Percentiles rank a stretch among this genome's conserved stretches.
Evolutionary conservation across 2,113 vertebrate genomes (phyloP).

Genomic region (Felis chaus): DNA sequence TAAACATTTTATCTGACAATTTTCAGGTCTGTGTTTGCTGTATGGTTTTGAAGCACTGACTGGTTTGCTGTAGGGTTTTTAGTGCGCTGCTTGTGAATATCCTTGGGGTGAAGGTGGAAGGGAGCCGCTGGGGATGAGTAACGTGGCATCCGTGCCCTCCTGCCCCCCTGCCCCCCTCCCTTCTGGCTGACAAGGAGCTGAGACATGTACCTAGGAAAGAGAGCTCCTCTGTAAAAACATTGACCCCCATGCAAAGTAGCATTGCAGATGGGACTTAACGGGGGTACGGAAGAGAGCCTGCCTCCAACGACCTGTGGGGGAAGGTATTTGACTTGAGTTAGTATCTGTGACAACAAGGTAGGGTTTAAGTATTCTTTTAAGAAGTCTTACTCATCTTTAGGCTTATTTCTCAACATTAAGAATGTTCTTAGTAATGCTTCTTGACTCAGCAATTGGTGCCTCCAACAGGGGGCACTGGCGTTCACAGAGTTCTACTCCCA

Average conservation of each 20-base stretch:
- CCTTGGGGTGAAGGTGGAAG: not conserved
- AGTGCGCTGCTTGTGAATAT: not conserved
- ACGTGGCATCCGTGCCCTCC: not conserved
- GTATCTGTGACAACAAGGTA: too few species aligned
- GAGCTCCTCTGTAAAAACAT: fast-evolving
- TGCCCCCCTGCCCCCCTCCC: not conserved
- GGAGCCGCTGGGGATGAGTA: not conserved
- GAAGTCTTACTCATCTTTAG: too few species aligned
- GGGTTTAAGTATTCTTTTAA: not conserved
- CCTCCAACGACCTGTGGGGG: not conserved
- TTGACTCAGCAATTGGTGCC: not conserved
- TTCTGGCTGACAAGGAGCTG: too few species aligned
- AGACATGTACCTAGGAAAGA: not conserved
- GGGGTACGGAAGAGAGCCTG: not conserved
- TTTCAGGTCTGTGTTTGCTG: not conserved
- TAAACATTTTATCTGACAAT: not conserved
- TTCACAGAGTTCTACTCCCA: not conserved
- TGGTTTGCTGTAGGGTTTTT: not conserved
- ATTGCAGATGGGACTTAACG: too few species aligned
- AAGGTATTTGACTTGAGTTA: not conserved
- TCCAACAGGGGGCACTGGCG: not conserved
- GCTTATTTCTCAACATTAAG: not conserved
- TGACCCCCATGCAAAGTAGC: not conserved
- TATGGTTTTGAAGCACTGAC: not conserved
- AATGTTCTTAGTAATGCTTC: not conserved